A percentile compares a stretch with the other conserved stretches of the same genome.
phyloP scores from a whole-genome alignment of 2,113 vertebrate species.

The Sylvia atricapilla region DNA sequence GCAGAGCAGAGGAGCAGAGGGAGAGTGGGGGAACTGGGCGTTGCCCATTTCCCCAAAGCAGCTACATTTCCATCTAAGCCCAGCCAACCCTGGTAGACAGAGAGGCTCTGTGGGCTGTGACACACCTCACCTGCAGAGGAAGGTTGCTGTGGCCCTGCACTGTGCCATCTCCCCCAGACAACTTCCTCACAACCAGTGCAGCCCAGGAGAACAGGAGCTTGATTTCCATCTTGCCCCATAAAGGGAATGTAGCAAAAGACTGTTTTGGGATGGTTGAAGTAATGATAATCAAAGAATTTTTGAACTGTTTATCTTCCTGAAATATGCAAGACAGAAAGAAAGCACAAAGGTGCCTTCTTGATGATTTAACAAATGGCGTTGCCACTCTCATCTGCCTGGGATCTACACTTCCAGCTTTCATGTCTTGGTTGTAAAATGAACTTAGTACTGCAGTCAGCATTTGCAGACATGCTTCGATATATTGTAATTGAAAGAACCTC shows the following conservation, averaged over 20 bases:
- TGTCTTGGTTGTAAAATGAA: neutral
- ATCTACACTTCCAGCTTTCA: neutral
- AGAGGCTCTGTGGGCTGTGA: neutral
- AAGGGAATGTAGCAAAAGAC: neutral
- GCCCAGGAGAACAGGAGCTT: fast-evolving
- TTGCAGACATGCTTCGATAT: neutral
- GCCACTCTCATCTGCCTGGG: neutral
- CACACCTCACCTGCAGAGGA: fast-evolving
- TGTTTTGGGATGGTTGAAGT: neutral
- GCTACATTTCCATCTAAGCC: neutral
- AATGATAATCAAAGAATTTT: neutral
- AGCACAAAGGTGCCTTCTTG: neutral
- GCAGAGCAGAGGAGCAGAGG: neutral
- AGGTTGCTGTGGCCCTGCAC: neutral
- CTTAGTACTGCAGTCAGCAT: constrained; percentile 1
- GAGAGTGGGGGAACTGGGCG: fast-evolving
- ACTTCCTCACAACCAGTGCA: neutral
- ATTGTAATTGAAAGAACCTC: neutral
- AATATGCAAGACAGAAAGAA: neutral
- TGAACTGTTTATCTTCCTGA: neutral
- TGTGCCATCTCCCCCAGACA: fast-evolving
- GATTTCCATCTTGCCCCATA: fast-evolving
- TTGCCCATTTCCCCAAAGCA: fast-evolving
- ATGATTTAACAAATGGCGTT: neutral
- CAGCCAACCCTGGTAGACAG: fast-evolving